A percentile compares a stretch with the other conserved stretches of the same genome.
phyloP scores from a whole-genome alignment of 2,113 vertebrate genomes.

The Malaclemys terrapin region DNA sequence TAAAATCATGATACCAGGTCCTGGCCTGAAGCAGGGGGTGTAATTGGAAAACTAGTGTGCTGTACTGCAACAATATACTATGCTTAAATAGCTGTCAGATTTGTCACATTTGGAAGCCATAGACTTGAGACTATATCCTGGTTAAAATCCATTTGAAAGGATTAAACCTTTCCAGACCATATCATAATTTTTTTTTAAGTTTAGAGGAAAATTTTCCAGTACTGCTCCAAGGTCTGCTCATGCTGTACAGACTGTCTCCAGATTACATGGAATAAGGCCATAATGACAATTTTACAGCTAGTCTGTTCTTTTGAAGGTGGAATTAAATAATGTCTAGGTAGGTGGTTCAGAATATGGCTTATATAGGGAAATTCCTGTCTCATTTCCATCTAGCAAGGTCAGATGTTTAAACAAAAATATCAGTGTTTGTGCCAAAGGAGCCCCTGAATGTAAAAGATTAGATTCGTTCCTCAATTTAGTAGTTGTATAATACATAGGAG shows the following conservation, averaged over 20 bases:
- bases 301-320: not conserved
- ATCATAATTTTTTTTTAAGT: not conserved
- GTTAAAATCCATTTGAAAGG: not conserved
- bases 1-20: not conserved
- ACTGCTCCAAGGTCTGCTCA: not conserved
- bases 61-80: not conserved
- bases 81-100: not conserved
- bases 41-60: not conserved
- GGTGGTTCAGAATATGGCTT: not conserved
- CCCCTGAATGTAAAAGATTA: not conserved
- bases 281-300: not conserved
- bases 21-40: not conserved
- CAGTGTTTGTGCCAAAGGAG: not conserved
- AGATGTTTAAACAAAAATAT: conserved; percentile 23
- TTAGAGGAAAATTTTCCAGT: not conserved
- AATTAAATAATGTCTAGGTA: conserved; percentile 3
- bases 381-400: not conserved
- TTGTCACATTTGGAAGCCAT: not conserved
- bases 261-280: not conserved
- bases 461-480: not conserved
- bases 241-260: not conserved
- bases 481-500: not conserved
- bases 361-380: not conserved
- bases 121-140: not conserved
- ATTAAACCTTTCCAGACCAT: not conserved